Conservation (phyloP, 2,797 vertebrate species). For the Pangasius djambal region DNA sequence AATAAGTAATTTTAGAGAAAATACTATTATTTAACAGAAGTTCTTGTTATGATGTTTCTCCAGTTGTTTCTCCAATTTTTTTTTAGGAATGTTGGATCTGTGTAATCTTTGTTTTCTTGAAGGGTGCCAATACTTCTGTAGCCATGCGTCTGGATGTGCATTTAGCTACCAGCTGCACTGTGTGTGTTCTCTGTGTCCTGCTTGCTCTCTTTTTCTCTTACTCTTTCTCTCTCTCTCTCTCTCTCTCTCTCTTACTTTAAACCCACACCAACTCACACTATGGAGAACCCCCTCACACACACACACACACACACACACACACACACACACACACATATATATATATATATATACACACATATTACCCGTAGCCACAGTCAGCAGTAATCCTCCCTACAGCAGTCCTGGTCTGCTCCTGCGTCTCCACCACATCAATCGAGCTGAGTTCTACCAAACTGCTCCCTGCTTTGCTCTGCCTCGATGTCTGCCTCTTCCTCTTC, state of each 20-base stretch:
- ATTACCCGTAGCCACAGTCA: conserved; percentile 38
- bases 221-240: neutral
- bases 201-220: neutral
- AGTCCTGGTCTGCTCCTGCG: conserved; percentile 33
- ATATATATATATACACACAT: conserved; percentile 52
- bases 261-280: conserved; percentile 6
- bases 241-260: neutral
- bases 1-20: neutral
- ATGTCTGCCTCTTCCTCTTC: conserved; percentile 52
- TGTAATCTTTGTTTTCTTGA: neutral
- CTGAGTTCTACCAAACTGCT: conserved; percentile 48
- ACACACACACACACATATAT: conserved; percentile 38
- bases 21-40: neutral
- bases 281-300: conserved; percentile 12
- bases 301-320: conserved; percentile 38
- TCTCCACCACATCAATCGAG: conserved; percentile 59
- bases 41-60: neutral
- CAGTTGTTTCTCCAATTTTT: neutral
- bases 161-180: neutral
- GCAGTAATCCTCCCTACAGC: conserved; percentile 59
- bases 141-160: neutral
- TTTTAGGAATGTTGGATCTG: neutral
- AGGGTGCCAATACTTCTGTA: neutral
- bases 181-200: conserved; percentile 14
- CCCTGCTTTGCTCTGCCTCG: conserved; percentile 20